Conservation (phyloP, 35 echinoderm and acorn worm genomes). For the Stichopus chloronotus region DNA sequence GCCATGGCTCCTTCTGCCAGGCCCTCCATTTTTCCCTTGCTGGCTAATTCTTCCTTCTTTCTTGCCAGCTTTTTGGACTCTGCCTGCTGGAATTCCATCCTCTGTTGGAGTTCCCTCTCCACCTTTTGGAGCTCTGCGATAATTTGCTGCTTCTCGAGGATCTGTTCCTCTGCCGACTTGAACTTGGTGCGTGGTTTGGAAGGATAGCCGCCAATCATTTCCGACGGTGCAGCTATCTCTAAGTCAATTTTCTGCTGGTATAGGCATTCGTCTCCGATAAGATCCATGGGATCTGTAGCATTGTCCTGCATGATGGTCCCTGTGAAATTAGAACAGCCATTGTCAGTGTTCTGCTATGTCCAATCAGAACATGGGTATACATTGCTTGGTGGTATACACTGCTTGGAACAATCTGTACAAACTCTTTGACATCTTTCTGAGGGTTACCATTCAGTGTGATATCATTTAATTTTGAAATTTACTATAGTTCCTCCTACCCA, state of each 20-base stretch:
- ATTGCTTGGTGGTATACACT: too few relatives aligned
- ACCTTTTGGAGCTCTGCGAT: conserved; percentile 93
- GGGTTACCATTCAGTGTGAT: too few relatives aligned
- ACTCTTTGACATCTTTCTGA: too few relatives aligned
- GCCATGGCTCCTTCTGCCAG: conserved; percentile 28
- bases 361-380: too few relatives aligned
- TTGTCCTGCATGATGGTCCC: conserved; percentile 47
- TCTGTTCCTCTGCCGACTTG: conserved; percentile 89
- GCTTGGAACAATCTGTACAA: too few relatives aligned
- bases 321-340: background rate
- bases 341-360: background rate
- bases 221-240: background rate
- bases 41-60: conserved; percentile 47
- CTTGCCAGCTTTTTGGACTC: conserved; percentile 65
- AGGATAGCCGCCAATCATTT: conserved; percentile 23
- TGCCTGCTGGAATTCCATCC: conserved; percentile 79
- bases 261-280: conserved; percentile 40
- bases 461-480: too few relatives aligned
- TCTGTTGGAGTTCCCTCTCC: conserved; percentile 81
- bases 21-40: conserved; percentile 24
- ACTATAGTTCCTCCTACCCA: too few relatives aligned
- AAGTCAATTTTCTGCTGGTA: conserved; percentile 46
- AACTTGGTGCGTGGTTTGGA: conserved; percentile 38
- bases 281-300: conserved; percentile 48
- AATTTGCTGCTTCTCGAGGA: conserved; percentile 94